Evolutionary conservation across 2,797 vertebrate genomes (phyloP).

Genomic region (Cichlasoma orientale): DNA sequence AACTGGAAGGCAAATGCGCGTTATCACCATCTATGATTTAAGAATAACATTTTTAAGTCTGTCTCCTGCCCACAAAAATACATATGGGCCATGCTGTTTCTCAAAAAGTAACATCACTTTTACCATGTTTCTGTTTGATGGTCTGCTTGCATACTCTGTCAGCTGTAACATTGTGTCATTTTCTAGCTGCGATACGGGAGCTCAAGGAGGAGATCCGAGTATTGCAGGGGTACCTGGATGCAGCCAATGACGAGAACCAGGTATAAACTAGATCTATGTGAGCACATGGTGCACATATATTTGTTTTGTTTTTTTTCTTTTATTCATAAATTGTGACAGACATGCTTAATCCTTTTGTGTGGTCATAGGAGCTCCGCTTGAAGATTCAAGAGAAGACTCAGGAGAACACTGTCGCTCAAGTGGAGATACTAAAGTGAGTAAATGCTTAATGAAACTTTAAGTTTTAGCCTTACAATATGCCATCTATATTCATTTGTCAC

Average conservation of each 20-base stretch:
- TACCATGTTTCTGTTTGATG: neutral
- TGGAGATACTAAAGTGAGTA: constrained; percentile 70
- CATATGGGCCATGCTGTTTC: neutral
- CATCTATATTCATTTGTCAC: constrained; percentile 3
- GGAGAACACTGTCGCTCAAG: constrained; percentile 43
- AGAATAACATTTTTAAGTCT: neutral
- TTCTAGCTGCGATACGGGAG: constrained; percentile 77
- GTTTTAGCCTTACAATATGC: neutral
- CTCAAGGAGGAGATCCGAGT: constrained; percentile 74
- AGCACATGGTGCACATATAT: neutral
- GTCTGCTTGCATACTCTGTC: neutral
- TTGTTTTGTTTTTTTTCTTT: neutral
- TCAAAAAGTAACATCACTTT: neutral
- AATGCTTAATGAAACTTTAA: neutral
- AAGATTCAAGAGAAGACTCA: constrained; percentile 64
- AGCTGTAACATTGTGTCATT: neutral
- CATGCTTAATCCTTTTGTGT: neutral
- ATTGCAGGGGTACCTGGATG: constrained; percentile 81
- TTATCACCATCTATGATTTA: neutral
- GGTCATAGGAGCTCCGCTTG: constrained; percentile 74
- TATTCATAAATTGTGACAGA: neutral
- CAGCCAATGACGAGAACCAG: constrained; percentile 83
- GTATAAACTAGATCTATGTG: constrained; percentile 55
- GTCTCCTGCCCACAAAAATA: neutral
- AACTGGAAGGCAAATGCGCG: neutral